Percentiles rank a stretch among this genome's conserved stretches.
These are phyloP conservation scores for Drosophila meridionalis DNA, from an alignment of 2,888 invertebrate genomes.

Conservation along the genomic window DNA sequence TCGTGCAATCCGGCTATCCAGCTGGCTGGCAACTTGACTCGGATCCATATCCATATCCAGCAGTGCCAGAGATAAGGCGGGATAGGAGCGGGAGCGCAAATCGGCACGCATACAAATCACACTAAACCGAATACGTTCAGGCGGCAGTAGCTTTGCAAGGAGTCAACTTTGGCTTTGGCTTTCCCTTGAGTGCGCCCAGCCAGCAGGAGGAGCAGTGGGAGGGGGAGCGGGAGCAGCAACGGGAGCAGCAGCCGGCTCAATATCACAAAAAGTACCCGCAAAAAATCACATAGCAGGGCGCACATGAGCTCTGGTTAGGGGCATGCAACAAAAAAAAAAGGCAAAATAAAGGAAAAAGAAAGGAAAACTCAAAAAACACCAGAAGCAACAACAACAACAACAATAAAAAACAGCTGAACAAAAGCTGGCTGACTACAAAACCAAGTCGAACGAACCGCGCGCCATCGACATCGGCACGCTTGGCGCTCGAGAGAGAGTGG, in stretches of 20 bases:
- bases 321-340: slow-evolving; percentile 11
- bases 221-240: slow-evolving; percentile 36
- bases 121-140: slow-evolving; percentile 76
- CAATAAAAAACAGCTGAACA: slow-evolving; percentile 53
- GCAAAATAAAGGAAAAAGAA: not conserved
- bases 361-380: slow-evolving; percentile 23
- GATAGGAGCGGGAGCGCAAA: not conserved
- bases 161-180: slow-evolving; percentile 65
- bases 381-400: slow-evolving; percentile 17
- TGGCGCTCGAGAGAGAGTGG: slow-evolving; percentile 43
- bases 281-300: slow-evolving; percentile 39
- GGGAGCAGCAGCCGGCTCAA: slow-evolving; percentile 57
- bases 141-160: slow-evolving; percentile 50
- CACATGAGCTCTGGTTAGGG: slow-evolving; percentile 21
- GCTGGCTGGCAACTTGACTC: slow-evolving; percentile 20
- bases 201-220: not conserved
- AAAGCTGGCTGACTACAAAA: slow-evolving; percentile 72
- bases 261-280: slow-evolving; percentile 65
- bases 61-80: not conserved
- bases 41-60: slow-evolving; percentile 19
- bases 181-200: slow-evolving; percentile 68
- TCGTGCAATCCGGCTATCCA: slow-evolving; percentile 56
- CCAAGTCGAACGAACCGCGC: slow-evolving; percentile 73
- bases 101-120: slow-evolving; percentile 67
- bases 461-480: slow-evolving; percentile 60